Conservation (phyloP, 2,113 vertebrate genomes). For the Macaca nemestrina region DNA sequence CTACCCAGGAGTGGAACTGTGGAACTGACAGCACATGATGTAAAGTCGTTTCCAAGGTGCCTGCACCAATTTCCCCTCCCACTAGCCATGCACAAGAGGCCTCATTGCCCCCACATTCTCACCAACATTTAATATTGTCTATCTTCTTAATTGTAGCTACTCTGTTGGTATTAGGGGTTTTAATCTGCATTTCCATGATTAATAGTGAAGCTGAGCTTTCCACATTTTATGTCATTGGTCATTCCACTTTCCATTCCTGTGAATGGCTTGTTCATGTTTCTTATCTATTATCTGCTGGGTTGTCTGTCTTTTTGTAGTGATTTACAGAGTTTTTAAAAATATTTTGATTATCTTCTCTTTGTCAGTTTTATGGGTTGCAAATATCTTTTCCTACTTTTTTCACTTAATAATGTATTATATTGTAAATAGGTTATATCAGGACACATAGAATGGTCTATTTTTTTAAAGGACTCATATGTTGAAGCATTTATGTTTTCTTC, state of each 20-base stretch:
- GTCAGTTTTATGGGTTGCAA: background rate
- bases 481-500: background rate
- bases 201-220: background rate
- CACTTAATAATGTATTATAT: background rate
- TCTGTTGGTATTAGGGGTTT: too few relatives aligned
- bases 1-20: background rate
- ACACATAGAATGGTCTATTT: background rate
- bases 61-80: background rate
- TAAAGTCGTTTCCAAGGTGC: background rate
- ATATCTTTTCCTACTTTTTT: background rate
- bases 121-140: background rate
- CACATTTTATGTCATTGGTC: background rate
- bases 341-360: background rate
- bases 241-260: background rate
- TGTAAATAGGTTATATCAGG: background rate
- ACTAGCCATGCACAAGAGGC: background rate
- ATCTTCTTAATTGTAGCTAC: background rate
- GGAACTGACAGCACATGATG: background rate
- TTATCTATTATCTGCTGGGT: background rate
- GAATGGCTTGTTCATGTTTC: background rate
- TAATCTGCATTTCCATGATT: background rate
- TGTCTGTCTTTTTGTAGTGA: background rate
- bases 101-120: background rate
- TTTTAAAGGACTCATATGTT: background rate
- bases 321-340: background rate